Base-by-base conservation (phyloP, 2,113 vertebrate genomes). In the Alexandromys fortis region DNA sequence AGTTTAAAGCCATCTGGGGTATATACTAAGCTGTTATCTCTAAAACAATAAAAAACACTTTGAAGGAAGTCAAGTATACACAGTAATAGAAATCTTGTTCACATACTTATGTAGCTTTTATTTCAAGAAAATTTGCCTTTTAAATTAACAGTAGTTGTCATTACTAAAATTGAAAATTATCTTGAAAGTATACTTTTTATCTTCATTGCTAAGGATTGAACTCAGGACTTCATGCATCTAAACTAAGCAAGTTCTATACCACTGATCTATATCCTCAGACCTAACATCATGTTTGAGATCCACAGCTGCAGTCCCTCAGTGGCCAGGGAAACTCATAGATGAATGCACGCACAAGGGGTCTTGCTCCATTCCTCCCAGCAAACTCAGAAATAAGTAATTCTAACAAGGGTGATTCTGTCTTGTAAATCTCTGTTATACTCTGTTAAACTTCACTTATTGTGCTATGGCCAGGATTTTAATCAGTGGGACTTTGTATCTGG, bases 121-220 rank as follows among this genome's bases (percentile, higher is more conserved):
- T 92, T 89, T 87, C 81, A 79, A 82, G 55, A 92, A 79, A 17
- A 87, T 96, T 95, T 92, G 58, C 55, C 70, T 91, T 35, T 90
- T 92, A 90, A 73, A 35, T 92, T 75, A 82, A 33, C 90, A 35
- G 7, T 83, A 79, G 6, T 79, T 82, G 42, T 87, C 24, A 78
- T 72, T 92, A 85, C 61, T 95, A 38, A 95, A 97, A 91, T 45
- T 49, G 22, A 61, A 87, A 90, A 91, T 75, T 92, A 78, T 76
- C 30, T 78, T 85, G 21, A 95, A 93, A 65, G 12, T 67, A 22
- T 55, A 89, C 12, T 61, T 63, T 90, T 77, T 42, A 35, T 58
- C 28, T 89, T 73, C 6, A n/a, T 72, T 55, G 49, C 35, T 42
- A 49, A 49, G 49, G 47, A 55, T n/a, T 42, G 14, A 38, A 72